Conservation (phyloP, 2,797 vertebrate species). For the Jordanella pulchra region DNA sequence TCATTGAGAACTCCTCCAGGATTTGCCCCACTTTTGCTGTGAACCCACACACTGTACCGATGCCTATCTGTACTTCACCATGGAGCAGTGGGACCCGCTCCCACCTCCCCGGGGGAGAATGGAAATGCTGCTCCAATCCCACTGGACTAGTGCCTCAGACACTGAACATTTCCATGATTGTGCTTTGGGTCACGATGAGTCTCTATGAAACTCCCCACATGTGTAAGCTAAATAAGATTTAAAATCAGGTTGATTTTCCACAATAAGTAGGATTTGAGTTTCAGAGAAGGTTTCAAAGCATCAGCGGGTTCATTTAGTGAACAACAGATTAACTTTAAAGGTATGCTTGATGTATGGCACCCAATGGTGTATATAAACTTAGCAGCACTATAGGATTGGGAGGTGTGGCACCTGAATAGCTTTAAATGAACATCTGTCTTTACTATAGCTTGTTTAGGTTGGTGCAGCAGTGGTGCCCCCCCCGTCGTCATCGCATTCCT, state of each 20-base stretch:
- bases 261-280: too few species aligned
- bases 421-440: not conserved
- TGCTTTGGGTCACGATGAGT: too few species aligned
- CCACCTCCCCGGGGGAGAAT: not conserved
- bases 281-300: too few species aligned
- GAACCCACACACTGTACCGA: not conserved
- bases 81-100: not conserved
- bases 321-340: too few species aligned
- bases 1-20: conserved; percentile 56
- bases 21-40: conserved; percentile 46
- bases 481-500: conserved; percentile 49
- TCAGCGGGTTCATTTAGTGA: too few species aligned
- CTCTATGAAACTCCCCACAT: too few species aligned
- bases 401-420: too few species aligned
- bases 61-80: not conserved
- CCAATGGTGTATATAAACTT: not conserved
- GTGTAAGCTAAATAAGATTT: too few species aligned
- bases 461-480: not conserved
- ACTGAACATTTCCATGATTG: too few species aligned
- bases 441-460: conserved; percentile 1
- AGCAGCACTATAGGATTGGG: not conserved
- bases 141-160: not conserved
- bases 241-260: too few species aligned
- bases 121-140: conserved; percentile 7
- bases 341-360: not conserved